Conservation (phyloP, 2,113 vertebrate species). For the Pao palembangensis region DNA sequence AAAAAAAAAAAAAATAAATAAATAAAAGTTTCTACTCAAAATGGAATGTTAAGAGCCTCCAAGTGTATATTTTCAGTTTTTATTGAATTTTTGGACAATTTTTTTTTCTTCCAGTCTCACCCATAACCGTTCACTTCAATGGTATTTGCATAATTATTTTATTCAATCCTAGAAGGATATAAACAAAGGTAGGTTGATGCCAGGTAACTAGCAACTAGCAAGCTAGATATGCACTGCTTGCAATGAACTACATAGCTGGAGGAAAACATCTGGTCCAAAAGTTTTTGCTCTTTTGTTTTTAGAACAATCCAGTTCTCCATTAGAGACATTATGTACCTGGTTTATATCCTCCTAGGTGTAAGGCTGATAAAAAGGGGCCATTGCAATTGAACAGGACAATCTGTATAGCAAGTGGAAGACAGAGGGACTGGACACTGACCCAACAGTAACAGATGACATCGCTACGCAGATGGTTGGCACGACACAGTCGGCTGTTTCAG, state of each 20-base stretch:
- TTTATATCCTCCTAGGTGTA: slow-evolving; percentile 83
- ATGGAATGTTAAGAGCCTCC: background rate
- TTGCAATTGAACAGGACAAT: slow-evolving; percentile 80
- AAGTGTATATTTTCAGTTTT: slow-evolving; percentile 70
- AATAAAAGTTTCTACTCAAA: too few species aligned
- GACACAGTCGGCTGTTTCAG: slow-evolving; percentile 53
- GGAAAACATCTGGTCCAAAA: slow-evolving; percentile 5
- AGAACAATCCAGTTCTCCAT: slow-evolving; percentile 39
- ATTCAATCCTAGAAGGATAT: slow-evolving; percentile 65
- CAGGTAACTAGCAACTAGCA: slow-evolving; percentile 34
- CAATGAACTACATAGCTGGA: slow-evolving; percentile 22
- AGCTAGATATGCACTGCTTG: slow-evolving; percentile 35
- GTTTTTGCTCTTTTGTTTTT: background rate
- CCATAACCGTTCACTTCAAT: slow-evolving; percentile 83
- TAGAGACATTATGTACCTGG: slow-evolving; percentile 49
- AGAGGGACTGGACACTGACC: slow-evolving; percentile 80
- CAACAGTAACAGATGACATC: slow-evolving; percentile 58
- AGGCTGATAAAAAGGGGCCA: slow-evolving; percentile 86
- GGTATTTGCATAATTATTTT: slow-evolving; percentile 91
- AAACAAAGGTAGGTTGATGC: slow-evolving; percentile 58
- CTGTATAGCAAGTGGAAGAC: slow-evolving; percentile 86
- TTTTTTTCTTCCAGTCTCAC: slow-evolving; percentile 91
- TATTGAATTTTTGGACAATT: slow-evolving; percentile 91
- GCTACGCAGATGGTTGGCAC: slow-evolving; percentile 74
- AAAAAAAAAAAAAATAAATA: too few species aligned